Percentiles rank a stretch among this genome's conserved stretches.
Evolutionary conservation across 2,113 vertebrate genomes (phyloP).

Genomic region (Cephalopterus ornatus): DNA sequence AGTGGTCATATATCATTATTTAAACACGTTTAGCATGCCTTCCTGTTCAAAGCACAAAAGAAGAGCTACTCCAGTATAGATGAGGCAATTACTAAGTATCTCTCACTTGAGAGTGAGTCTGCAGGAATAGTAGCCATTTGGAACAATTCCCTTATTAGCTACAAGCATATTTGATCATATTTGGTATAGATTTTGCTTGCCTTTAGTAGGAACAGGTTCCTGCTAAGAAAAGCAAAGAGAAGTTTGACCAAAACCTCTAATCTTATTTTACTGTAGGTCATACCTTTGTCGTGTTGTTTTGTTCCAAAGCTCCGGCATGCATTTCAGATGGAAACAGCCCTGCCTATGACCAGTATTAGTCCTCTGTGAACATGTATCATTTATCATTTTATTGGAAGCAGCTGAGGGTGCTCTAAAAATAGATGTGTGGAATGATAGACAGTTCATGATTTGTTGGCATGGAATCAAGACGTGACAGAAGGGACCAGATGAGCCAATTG

Average conservation of each 20-base stretch:
- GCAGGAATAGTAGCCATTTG: neutral
- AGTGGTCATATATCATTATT: neutral
- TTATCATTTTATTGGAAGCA: slow-evolving; percentile 70
- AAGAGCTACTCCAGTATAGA: neutral
- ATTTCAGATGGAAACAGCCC: slow-evolving; percentile 47
- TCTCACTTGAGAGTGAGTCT: neutral
- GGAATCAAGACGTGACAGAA: slow-evolving; percentile 67
- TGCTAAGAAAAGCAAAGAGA: slow-evolving; percentile 7
- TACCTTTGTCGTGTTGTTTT: neutral
- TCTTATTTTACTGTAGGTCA: slow-evolving; percentile 11
- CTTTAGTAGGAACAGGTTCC: neutral
- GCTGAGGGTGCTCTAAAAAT: slow-evolving; percentile 79
- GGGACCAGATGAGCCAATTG: slow-evolving; percentile 55
- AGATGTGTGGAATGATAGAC: slow-evolving; percentile 66
- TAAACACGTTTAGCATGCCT: neutral
- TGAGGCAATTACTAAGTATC: neutral
- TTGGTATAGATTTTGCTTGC: neutral
- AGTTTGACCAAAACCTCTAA: neutral
- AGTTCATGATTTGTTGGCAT: slow-evolving; percentile 68
- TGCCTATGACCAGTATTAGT: neutral
- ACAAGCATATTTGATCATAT: neutral
- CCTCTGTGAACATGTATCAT: slow-evolving; percentile 45
- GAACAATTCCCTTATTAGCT: neutral
- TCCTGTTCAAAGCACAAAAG: neutral
- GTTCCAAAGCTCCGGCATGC: neutral